Percentiles rank a stretch among this genome's conserved stretches.
phyloP scores from a whole-genome alignment of 2,888 invertebrate genomes.

The Tortricodes alternella region DNA sequence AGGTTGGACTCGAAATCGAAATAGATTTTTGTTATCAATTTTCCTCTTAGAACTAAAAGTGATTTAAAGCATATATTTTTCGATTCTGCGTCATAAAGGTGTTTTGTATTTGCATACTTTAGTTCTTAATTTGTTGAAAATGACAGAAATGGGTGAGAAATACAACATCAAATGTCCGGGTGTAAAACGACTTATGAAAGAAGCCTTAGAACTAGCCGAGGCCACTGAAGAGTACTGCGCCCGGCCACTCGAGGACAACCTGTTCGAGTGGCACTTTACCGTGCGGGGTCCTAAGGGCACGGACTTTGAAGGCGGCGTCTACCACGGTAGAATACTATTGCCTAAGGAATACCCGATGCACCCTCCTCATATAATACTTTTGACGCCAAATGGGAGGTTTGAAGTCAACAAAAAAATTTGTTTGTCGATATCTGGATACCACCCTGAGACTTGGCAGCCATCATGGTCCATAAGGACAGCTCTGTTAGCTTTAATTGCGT shows the following conservation, averaged over 20 bases:
- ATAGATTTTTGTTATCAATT: conserved; percentile 27
- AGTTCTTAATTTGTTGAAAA: conserved; percentile 35
- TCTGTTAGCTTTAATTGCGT: conserved; percentile 94
- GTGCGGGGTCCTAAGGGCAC: conserved; percentile 94
- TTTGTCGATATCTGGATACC: conserved; percentile 96
- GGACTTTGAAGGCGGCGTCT: conserved; percentile 95
- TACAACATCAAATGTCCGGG: conserved; percentile 86
- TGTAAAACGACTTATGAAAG: conserved; percentile 96
- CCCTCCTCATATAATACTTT: conserved; percentile 95
- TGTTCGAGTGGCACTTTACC: conserved; percentile 99
- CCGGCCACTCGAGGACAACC: conserved; percentile 95
- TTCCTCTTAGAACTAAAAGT: neutral
- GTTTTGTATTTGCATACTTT: conserved; percentile 8
- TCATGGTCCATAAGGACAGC: conserved; percentile 98
- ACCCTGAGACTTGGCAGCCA: conserved; percentile 99
- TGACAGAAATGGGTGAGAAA: conserved; percentile 74
- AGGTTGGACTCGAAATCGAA: conserved; percentile 4
- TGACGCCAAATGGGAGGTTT: conserved; percentile 97
- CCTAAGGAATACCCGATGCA: conserved; percentile 99
- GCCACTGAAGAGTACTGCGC: conserved; percentile 95
- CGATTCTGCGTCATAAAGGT: conserved; percentile 5
- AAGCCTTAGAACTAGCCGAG: conserved; percentile 92
- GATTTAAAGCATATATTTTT: too few species aligned
- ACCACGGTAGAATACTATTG: conserved; percentile 95
- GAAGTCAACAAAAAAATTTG: conserved; percentile 97